Base-by-base conservation (phyloP, 1,140 invertebrate genomes). In the Triops longicaudatus region DNA sequence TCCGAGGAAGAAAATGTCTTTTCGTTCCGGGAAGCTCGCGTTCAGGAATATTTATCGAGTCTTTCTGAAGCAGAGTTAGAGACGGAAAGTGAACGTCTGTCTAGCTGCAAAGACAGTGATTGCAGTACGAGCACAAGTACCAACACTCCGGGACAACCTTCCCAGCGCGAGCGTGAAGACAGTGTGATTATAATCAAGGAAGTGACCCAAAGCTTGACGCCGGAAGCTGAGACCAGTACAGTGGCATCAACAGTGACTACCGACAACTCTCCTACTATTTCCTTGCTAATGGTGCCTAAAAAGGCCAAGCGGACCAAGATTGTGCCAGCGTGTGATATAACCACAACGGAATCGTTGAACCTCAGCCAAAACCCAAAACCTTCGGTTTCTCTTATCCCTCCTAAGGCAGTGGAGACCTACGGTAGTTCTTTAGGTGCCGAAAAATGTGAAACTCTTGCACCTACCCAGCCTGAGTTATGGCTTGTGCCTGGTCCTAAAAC, bases 11-110 rank as follows among this genome's bases (percentile, higher is more conserved):
- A 80, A 80, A 86, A 82, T 78, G 84, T 86, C 10, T 88, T 88
- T 81, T 86, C 87, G 77, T 88, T 88, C 73, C 83, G 84, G 14
- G 87, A 88, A 78, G 85, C 86, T 6, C 81, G 85, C 79, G 87
- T 88, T 37, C 86, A 85, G 77, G 87, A 87, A 50, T 88, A 87
- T 73, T 81, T 87, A 9, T 86, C 84, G 12, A 86, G 86, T 9
- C 77, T 87, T 12, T 87, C 86, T 1, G 80, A 81, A 77, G 73
- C 77, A 0, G 78, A 78, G 43, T 73, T 63, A 22, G 50, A 63
- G 22, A 63, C 50, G 3, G 50, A 63, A 22, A 63, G n/a, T 22
- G 50, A 63, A 63, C 50, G 50, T 1, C 22, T 63, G 50, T 63
- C 50, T 22, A 63, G 50, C 50, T n/a, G 50, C 22, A 63, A 63